These are phyloP conservation scores for Andrena cerasifolii DNA, from an alignment of 1,140 invertebrate species.

Conservation along the genomic window DNA sequence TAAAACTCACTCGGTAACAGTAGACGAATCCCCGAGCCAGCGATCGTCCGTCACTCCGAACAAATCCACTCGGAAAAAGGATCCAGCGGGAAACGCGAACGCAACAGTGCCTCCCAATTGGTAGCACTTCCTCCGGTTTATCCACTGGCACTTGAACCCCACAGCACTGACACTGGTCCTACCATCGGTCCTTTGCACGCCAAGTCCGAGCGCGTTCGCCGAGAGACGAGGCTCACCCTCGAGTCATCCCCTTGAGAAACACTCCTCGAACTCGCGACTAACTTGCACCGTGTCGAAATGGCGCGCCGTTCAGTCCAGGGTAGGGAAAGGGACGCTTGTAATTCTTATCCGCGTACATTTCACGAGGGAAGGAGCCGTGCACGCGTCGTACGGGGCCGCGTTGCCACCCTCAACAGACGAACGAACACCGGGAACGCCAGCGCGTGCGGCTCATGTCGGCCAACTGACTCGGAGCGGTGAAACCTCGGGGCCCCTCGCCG, in stretches of 20 bases:
- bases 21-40: not conserved
- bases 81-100: not conserved
- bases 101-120: not conserved
- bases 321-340: not conserved
- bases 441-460: constrained; percentile 73
- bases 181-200: constrained; percentile 55
- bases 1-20: not conserved
- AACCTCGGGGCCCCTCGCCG: constrained; percentile 67
- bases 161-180: constrained; percentile 59
- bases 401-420: constrained; percentile 36
- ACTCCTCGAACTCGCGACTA: not conserved
- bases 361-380: constrained; percentile 24
- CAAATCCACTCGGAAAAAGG: constrained; percentile 10
- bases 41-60: not conserved
- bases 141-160: constrained; percentile 60
- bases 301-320: not conserved
- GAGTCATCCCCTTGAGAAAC: too few species aligned
- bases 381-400: constrained; percentile 45
- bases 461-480: constrained; percentile 69
- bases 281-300: not conserved
- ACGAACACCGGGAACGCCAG: constrained; percentile 54
- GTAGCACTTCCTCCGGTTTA: constrained; percentile 53
- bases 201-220: constrained; percentile 27
- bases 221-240: too few species aligned
- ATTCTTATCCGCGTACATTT: constrained; percentile 24